Percentiles rank a stretch among this genome's conserved stretches.
Evolutionary conservation across 2,797 vertebrate species (phyloP).

Genomic region (Melanitta fusca): DNA sequence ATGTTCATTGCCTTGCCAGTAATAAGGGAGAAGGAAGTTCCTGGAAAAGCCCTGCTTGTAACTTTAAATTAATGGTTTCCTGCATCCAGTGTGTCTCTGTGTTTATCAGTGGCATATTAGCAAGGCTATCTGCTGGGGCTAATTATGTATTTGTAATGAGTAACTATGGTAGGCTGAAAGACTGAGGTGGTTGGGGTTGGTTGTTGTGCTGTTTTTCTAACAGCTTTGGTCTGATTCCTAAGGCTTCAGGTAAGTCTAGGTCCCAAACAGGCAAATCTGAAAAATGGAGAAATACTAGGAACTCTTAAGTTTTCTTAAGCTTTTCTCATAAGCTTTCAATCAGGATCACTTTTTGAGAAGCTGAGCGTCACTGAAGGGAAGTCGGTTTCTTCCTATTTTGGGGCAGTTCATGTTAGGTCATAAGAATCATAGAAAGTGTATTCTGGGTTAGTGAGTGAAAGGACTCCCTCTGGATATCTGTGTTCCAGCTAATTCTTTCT

Average conservation of each 20-base stretch:
- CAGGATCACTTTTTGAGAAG: accelerated
- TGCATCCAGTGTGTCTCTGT: background rate
- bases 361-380: background rate
- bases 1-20: background rate
- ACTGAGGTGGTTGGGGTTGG: background rate
- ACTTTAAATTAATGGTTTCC: background rate
- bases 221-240: background rate
- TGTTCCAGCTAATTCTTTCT: background rate
- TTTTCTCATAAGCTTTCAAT: background rate
- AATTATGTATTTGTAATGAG: background rate
- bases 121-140: accelerated
- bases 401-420: background rate
- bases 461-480: background rate
- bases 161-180: background rate
- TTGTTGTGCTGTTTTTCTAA: background rate
- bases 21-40: background rate
- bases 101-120: background rate
- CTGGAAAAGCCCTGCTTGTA: background rate
- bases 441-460: background rate
- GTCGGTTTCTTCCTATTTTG: background rate
- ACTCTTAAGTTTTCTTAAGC: background rate
- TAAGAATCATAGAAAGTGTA: background rate
- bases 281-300: background rate
- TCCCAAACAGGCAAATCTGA: background rate
- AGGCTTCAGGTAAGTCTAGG: background rate